A percentile compares a stretch with the other conserved stretches of the same genome.
phyloP scores from a whole-genome alignment of 2,888 invertebrate species.

The Tromatobia lineatoria region DNA sequence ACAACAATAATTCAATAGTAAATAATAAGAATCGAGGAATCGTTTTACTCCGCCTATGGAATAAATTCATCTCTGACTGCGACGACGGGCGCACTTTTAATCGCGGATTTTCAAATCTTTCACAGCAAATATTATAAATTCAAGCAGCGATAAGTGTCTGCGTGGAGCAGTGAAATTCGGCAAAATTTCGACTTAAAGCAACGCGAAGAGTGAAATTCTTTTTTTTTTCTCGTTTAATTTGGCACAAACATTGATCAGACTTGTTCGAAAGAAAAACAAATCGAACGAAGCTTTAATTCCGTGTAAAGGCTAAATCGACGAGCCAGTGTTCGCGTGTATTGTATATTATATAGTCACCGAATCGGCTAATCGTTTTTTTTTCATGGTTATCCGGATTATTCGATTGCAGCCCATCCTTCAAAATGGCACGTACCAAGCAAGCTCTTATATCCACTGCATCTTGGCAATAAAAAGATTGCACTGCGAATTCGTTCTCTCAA shows the following conservation, averaged over 20 bases:
- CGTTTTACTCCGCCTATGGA: slow-evolving; percentile 41
- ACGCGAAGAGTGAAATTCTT: slow-evolving; percentile 20
- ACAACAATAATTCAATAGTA: slow-evolving; percentile 56
- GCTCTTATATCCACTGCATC: background rate
- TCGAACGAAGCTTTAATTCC: slow-evolving; percentile 29
- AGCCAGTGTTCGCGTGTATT: slow-evolving; percentile 33
- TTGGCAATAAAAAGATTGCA: slow-evolving; percentile 27
- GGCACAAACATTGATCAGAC: slow-evolving; percentile 65
- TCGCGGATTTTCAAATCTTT: slow-evolving; percentile 32
- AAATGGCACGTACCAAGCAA: slow-evolving; percentile 49
- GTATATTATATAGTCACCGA: slow-evolving; percentile 13
- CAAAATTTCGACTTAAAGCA: slow-evolving; percentile 5
- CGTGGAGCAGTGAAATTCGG: background rate
- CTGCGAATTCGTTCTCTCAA: slow-evolving; percentile 27
- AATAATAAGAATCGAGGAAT: slow-evolving; percentile 61
- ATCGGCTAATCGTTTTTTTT: slow-evolving; percentile 7
- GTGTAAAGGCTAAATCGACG: slow-evolving; percentile 30
- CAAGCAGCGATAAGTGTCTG: background rate
- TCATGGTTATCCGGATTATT: slow-evolving; percentile 24
- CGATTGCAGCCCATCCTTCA: slow-evolving; percentile 15
- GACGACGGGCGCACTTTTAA: slow-evolving; percentile 50
- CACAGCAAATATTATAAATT: background rate
- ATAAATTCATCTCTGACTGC: slow-evolving; percentile 59
- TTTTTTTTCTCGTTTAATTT: slow-evolving; percentile 54
- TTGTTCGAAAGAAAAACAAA: slow-evolving; percentile 47